A percentile compares a stretch with the other conserved stretches of the same genome.
These are phyloP conservation scores for Speoplatyrhinus poulsoni DNA, from an alignment of 2,113 vertebrate genomes.

Conservation along the genomic window DNA sequence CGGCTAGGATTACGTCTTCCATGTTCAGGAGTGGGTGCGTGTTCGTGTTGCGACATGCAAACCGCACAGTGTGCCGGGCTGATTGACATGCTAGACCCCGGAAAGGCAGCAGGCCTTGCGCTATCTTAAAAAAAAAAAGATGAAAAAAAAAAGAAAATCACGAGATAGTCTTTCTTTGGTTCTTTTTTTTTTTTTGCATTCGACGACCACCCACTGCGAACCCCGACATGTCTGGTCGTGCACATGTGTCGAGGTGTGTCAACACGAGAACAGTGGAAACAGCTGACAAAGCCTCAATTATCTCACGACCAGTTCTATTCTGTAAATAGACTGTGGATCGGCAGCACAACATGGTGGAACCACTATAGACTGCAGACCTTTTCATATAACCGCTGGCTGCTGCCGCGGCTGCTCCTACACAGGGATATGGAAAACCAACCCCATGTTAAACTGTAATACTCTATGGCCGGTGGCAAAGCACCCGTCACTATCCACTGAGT, in stretches of 20 bases:
- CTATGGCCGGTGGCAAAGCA: constrained; percentile 61
- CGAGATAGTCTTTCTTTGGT: constrained; percentile 65
- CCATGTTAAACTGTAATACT: constrained; percentile 72
- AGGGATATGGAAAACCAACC: constrained; percentile 71
- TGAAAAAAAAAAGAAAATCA: constrained; percentile 47
- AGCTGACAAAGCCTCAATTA: constrained; percentile 75
- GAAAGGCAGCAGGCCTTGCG: constrained; percentile 68
- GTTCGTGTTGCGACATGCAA: constrained; percentile 67
- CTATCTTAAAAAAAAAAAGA: constrained; percentile 54
- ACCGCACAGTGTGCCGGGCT: constrained; percentile 62
- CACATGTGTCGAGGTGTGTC: constrained; percentile 65
- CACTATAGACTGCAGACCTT: constrained; percentile 68
- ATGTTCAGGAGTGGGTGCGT: constrained; percentile 13
- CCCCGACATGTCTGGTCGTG: constrained; percentile 50
- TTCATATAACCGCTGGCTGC: constrained; percentile 69
- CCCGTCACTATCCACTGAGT: constrained; percentile 66
- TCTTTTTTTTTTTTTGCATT: not conserved
- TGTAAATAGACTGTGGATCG: constrained; percentile 73
- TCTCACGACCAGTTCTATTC: constrained; percentile 68
- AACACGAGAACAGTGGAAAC: constrained; percentile 68
- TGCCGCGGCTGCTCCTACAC: constrained; percentile 61
- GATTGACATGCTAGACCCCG: constrained; percentile 70
- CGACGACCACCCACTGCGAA: not conserved
- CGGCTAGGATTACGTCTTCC: constrained; percentile 71
- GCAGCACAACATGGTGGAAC: constrained; percentile 70